These are phyloP conservation scores for Mixornis gularis DNA, from an alignment of 2,113 vertebrate species.

Conservation along the genomic window DNA sequence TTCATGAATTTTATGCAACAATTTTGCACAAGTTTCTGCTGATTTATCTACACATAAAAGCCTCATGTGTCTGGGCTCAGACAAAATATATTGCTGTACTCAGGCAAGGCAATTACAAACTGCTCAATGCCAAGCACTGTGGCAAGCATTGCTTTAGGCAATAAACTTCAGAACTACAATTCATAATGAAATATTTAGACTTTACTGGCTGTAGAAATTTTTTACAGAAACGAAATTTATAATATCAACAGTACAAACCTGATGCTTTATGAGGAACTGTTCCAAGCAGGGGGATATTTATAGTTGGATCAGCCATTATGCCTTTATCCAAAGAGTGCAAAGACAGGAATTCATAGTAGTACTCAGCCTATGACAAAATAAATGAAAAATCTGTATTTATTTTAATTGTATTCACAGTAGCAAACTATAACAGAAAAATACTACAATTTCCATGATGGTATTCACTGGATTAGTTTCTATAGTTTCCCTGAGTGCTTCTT, in stretches of 20 bases:
- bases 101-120: not conserved
- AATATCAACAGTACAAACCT: constrained; percentile 72
- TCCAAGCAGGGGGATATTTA: constrained; percentile 84
- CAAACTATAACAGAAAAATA: not conserved
- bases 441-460: not conserved
- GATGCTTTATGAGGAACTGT: constrained; percentile 83
- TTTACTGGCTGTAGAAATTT: not conserved
- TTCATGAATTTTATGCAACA: not conserved
- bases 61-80: not conserved
- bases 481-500: not conserved
- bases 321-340: constrained; percentile 87
- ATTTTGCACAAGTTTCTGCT: not conserved
- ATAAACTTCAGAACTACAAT: not conserved
- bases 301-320: constrained; percentile 87
- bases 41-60: not conserved
- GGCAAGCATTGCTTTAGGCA: not conserved
- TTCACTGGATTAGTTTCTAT: not conserved
- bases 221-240: not conserved
- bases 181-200: not conserved
- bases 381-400: not conserved
- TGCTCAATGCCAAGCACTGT: not conserved
- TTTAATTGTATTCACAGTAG: not conserved
- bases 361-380: constrained; percentile 78
- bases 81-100: not conserved
- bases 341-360: constrained; percentile 89